phyloP scores from a whole-genome alignment of 2,113 vertebrate species.

The Tricholaema leucomelas region DNA sequence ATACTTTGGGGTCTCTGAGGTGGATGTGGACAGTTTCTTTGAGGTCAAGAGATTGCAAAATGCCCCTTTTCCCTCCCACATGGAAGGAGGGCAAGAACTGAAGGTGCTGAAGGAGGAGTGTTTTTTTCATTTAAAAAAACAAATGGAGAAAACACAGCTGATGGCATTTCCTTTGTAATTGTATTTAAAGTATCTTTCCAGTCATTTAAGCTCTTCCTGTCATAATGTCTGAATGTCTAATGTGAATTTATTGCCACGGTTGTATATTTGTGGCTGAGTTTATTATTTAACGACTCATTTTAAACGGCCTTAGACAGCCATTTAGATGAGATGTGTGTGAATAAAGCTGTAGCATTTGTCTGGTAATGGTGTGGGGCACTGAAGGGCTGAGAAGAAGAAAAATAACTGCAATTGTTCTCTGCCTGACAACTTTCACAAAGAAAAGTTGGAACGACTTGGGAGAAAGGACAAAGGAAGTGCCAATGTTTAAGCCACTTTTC shows the following conservation, averaged over 20 bases:
- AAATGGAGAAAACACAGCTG: background rate
- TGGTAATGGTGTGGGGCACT: background rate
- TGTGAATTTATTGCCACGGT: background rate
- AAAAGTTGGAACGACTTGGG: background rate
- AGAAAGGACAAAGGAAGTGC: background rate
- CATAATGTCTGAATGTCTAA: background rate
- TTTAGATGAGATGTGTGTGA: background rate
- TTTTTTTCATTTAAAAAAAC: background rate
- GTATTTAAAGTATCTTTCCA: background rate
- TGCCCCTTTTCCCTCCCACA: background rate
- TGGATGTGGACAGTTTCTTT: background rate
- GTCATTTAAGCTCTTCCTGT: background rate
- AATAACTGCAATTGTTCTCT: background rate
- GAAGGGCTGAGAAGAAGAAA: background rate
- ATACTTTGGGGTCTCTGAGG: background rate
- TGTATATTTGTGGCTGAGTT: constrained; percentile 17
- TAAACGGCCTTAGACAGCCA: background rate
- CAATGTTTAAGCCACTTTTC: background rate
- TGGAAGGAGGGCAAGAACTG: background rate
- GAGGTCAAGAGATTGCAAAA: background rate
- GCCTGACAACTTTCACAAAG: background rate
- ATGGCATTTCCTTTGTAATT: background rate
- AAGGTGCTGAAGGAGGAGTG: background rate
- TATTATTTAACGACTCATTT: background rate
- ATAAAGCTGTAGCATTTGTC: background rate